Conservation (phyloP, 2,797 vertebrate species). For the Molothrus aeneus region DNA sequence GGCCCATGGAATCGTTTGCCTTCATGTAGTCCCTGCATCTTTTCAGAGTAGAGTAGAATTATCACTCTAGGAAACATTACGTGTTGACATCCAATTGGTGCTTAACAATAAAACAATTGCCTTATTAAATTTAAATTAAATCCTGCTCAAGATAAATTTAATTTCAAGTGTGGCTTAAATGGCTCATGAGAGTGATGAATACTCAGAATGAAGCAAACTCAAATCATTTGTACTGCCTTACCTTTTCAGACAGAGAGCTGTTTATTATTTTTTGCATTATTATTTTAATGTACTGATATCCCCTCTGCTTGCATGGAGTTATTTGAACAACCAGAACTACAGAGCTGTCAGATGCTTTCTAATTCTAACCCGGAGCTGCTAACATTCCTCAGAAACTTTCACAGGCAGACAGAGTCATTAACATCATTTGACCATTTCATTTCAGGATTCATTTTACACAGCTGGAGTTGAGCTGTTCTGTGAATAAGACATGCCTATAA, state of each 20-base stretch:
- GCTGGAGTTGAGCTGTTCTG: conserved; percentile 42
- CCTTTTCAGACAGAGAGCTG: conserved; percentile 31
- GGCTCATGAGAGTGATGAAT: conserved; percentile 45
- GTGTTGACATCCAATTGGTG: conserved; percentile 54
- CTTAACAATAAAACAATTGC: conserved; percentile 62
- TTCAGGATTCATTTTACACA: conserved; percentile 56
- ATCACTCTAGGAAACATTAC: conserved; percentile 6
- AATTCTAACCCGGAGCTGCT: background rate
- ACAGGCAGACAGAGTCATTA: conserved; percentile 31
- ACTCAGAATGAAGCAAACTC: conserved; percentile 12
- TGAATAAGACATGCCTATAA: background rate
- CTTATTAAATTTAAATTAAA: conserved; percentile 65
- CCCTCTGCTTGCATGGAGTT: background rate
- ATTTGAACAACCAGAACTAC: conserved; percentile 26
- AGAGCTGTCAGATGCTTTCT: conserved; percentile 1
- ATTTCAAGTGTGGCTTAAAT: conserved; percentile 48
- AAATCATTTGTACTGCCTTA: background rate
- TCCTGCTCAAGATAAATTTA: conserved; percentile 54
- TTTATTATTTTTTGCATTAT: conserved; percentile 33
- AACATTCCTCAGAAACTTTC: conserved; percentile 60
- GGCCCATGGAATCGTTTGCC: background rate
- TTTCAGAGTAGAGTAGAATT: conserved; percentile 1
- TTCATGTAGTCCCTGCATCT: background rate
- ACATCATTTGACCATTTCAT: conserved; percentile 61
- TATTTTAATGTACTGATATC: conserved; percentile 39